phyloP scores from a whole-genome alignment of 2,113 vertebrate genomes.

The Trematomus loennbergii region DNA sequence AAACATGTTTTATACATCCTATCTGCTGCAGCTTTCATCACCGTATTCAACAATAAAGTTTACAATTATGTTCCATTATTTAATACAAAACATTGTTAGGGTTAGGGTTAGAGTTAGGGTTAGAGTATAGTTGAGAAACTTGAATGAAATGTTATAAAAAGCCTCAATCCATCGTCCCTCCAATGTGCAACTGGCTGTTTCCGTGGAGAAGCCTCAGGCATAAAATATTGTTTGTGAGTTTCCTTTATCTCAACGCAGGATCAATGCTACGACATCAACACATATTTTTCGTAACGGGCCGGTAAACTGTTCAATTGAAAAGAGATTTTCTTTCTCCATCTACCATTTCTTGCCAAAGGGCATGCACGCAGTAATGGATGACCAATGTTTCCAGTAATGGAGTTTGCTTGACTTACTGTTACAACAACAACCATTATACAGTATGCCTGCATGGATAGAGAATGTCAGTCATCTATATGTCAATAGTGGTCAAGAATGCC shows the following conservation, averaged over 20 bases:
- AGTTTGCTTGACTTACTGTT: conserved; percentile 23
- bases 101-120: too few relatives aligned
- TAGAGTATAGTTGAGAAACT: background rate
- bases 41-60: background rate
- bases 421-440: conserved; percentile 15
- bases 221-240: conserved; percentile 1
- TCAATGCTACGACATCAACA: conserved; percentile 21
- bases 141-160: background rate
- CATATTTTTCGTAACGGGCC: background rate
- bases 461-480: background rate
- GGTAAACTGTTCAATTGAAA: conserved; percentile 37
- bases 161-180: background rate
- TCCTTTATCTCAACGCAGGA: conserved; percentile 34
- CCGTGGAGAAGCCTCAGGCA: background rate
- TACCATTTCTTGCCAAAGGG: conserved; percentile 42
- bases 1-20: too few relatives aligned
- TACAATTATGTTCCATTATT: too few relatives aligned
- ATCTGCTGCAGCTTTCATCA: background rate
- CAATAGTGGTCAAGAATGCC: background rate
- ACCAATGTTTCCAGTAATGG: conserved; percentile 45
- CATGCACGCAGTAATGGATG: conserved; percentile 41
- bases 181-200: background rate
- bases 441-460: conserved; percentile 1
- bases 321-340: conserved; percentile 10
- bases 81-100: too few relatives aligned